Evolutionary conservation across 2,888 invertebrate genomes (phyloP).

Genomic region (Leptopilina syphax): DNA sequence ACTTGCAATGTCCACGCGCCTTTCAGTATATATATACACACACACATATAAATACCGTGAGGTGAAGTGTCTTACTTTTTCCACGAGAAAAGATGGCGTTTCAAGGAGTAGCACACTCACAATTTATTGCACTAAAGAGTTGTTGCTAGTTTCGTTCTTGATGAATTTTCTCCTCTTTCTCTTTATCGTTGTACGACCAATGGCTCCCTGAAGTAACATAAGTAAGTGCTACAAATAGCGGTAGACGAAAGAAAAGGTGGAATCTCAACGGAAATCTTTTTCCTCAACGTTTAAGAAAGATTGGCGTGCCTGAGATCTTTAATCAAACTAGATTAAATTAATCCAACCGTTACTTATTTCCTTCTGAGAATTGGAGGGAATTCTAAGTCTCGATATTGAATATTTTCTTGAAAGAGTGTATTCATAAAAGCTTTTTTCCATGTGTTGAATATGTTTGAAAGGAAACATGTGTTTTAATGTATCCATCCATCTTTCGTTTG

Average conservation of each 20-base stretch:
- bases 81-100: too few relatives aligned
- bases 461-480: slow-evolving; percentile 2
- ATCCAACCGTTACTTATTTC: too few relatives aligned
- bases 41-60: background rate
- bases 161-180: background rate
- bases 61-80: background rate
- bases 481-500: background rate
- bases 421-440: too few relatives aligned
- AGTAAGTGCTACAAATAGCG: background rate
- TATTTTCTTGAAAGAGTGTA: too few relatives aligned
- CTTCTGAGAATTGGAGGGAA: too few relatives aligned
- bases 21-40: too few relatives aligned
- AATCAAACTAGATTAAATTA: background rate
- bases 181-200: background rate
- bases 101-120: background rate
- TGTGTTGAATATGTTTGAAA: background rate
- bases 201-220: background rate
- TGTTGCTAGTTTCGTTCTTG: background rate
- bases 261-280: slow-evolving; percentile 17
- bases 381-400: too few relatives aligned
- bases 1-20: too few relatives aligned
- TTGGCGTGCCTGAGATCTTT: background rate
- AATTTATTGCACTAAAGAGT: slow-evolving; percentile 11
- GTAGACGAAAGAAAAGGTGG: background rate
- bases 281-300: background rate